Percentiles rank a stretch among this genome's conserved stretches.
Conservation (phyloP, 1,140 invertebrate species). For the Hycleus cichorii region DNA sequence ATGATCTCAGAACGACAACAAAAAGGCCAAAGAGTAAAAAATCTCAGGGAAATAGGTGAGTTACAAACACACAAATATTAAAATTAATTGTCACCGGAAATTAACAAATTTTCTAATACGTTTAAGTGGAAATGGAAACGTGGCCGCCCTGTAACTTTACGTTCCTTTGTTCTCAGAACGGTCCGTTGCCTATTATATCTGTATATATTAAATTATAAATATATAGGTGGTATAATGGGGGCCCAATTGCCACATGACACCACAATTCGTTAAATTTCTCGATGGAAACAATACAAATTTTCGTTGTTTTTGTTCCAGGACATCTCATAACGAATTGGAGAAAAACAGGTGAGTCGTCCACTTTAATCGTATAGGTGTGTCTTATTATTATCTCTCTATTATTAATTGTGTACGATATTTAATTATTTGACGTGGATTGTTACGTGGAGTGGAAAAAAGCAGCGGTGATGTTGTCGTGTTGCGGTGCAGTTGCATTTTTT, state of each 20-base stretch:
- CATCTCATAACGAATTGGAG: slow-evolving; percentile 41
- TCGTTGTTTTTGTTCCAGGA: slow-evolving; percentile 33
- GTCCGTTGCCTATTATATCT: neutral
- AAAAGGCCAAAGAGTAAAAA: slow-evolving; percentile 77
- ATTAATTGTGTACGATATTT: too few relatives aligned
- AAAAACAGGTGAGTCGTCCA: slow-evolving; percentile 39
- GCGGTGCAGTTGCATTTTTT: neutral
- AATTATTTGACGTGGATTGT: too few relatives aligned
- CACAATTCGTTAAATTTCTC: too few relatives aligned
- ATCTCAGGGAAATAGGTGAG: slow-evolving; percentile 80
- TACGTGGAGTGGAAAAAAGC: too few relatives aligned
- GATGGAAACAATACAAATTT: neutral
- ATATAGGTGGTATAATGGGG: neutral
- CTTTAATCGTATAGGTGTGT: too few relatives aligned
- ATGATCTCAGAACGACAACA: slow-evolving; percentile 65
- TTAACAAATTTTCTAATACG: neutral
- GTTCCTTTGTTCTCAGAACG: slow-evolving; percentile 32
- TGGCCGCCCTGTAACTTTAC: slow-evolving; percentile 3
- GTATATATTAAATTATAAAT: too few relatives aligned
- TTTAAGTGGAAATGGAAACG: neutral
- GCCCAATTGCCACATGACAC: neutral
- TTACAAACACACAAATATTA: neutral
- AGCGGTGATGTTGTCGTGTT: neutral
- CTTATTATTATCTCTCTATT: too few relatives aligned
- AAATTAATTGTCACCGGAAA: slow-evolving; percentile 3